These are phyloP conservation scores for Bombycilla garrulus DNA, from an alignment of 2,113 vertebrate species.

Conservation along the genomic window DNA sequence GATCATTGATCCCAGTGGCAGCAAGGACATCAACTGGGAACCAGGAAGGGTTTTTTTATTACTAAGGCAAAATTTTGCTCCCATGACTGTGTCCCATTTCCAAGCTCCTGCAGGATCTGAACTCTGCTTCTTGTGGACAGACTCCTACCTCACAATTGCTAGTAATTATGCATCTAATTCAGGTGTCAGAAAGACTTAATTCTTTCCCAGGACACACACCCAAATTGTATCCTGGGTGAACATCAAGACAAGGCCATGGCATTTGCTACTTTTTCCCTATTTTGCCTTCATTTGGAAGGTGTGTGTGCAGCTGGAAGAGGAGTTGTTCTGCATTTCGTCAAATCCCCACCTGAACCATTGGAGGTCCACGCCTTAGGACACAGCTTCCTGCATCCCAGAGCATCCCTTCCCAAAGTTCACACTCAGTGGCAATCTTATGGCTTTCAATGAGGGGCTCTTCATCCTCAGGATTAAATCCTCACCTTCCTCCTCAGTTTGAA, in stretches of 20 bases:
- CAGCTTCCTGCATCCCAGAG: background rate
- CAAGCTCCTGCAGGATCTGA: background rate
- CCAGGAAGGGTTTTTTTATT: background rate
- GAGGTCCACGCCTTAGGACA: background rate
- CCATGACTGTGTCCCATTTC: background rate
- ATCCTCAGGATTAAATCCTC: background rate
- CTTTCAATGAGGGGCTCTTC: background rate
- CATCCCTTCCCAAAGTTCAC: background rate
- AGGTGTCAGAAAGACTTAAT: background rate
- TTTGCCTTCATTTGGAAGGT: background rate
- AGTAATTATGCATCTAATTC: background rate
- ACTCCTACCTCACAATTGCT: background rate
- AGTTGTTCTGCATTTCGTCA: background rate
- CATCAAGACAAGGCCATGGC: rapidly evolving
- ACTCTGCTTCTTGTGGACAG: background rate
- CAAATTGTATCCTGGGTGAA: background rate
- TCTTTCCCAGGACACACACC: background rate
- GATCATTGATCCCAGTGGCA: conserved; percentile 2
- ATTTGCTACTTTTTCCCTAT: background rate
- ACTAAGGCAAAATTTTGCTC: background rate
- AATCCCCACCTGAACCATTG: background rate
- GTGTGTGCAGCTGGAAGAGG: background rate
- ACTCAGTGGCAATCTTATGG: background rate
- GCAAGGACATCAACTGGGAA: background rate
- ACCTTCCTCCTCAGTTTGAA: background rate